Percentiles rank a stretch among this genome's conserved stretches.
Evolutionary conservation across 2,797 vertebrate species (phyloP).

Genomic region (Coluber constrictor): DNA sequence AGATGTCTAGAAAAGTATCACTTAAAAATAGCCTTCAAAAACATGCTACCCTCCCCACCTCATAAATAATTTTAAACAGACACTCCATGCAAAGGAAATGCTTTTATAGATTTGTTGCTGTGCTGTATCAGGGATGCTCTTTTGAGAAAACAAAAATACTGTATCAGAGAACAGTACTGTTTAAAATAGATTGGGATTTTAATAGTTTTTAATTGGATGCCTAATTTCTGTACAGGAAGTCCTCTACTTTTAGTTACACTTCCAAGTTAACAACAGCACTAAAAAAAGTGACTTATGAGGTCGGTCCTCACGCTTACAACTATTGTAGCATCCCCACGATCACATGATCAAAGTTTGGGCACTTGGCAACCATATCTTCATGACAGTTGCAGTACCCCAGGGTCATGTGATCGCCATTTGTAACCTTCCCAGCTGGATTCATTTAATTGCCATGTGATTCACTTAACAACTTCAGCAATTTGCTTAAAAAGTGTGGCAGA

Average conservation of each 20-base stretch:
- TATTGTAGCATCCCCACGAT: background rate
- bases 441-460: background rate
- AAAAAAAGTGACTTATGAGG: background rate
- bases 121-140: background rate
- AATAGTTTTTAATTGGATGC: background rate
- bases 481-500: background rate
- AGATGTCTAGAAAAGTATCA: background rate
- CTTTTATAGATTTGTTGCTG: background rate
- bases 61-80: background rate
- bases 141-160: background rate
- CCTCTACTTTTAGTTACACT: background rate
- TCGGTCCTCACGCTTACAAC: background rate
- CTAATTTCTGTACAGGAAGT: background rate
- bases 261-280: background rate
- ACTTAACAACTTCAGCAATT: background rate
- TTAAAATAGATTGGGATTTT: background rate
- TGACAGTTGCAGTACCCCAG: background rate
- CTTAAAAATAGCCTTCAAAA: background rate
- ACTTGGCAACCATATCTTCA: background rate
- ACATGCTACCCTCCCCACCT: background rate
- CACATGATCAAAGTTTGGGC: background rate
- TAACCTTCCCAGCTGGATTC: background rate
- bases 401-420: background rate
- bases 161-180: background rate
- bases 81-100: background rate